Evolutionary conservation across 2,797 vertebrate species (phyloP), one percentile per base, ranked within the genome.

Genomic region (Loris lydekkerianus): DNA sequence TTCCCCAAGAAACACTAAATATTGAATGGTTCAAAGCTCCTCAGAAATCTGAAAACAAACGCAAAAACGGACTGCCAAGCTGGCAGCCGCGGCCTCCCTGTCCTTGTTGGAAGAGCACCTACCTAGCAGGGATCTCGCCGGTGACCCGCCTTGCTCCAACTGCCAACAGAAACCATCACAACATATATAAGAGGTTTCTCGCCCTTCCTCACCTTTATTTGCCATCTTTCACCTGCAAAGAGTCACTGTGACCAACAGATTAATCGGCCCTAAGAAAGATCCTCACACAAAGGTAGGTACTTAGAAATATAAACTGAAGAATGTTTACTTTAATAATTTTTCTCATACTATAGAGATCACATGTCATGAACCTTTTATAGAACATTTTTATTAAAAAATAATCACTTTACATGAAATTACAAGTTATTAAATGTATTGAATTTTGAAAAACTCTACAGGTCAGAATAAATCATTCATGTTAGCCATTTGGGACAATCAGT

Each of bases 81-180:
- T 96, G 95, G 93, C 95, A 96, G 69, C 18, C 20, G 93, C 6
- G 37, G 46, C 40, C 88, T 83, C 89, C 61, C 40, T 69, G 61
- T 63, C 80, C 91, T 93, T 97, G 91, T 93, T 92, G 92, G 58
- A 88, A 77, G 63, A 87, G 58, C 18, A 87, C 67, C 69, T 87
- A 63, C 21, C 40, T 8, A 86, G 73, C 92, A 63, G 53, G 78
- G 14, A 31, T 70, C 67, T 77, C 63, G 46, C 89, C n/a, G 96
- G 70, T 75, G 72, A 21, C 75, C 72, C 61, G 20, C 10, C 10
- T 94, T 86, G 56, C 78, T 76, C 60, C 82, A 76, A 63, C 34
- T 86, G 80, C 43, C 70, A 91, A 89, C 53, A 75, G 75, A 80
- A 83, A 89, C 34, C 25, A 78, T 21, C 46, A 40, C 10, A 82